Base-by-base conservation (phyloP, 2,888 invertebrate genomes). In the Fragum whitleyi region DNA sequence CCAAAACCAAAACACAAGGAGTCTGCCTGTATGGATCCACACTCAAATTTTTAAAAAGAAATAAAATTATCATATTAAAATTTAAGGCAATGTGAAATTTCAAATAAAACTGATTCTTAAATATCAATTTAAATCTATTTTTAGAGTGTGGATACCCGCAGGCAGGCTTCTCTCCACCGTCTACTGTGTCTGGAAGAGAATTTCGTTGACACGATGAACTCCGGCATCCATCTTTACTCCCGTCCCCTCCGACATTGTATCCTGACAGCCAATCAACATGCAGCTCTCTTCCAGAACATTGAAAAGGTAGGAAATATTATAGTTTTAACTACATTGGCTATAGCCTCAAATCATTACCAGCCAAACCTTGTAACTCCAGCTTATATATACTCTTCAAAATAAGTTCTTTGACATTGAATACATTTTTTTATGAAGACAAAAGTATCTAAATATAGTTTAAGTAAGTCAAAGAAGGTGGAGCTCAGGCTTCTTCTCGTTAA, bases 81-180 rank as follows among this genome's bases (percentile, higher is more conserved):
- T 21, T n/a, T 16, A 23, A 16, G 21, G 5, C 16, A 62, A 57
- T n/a, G n/a, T n/a, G n/a, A n/a, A n/a, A n/a, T n/a, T n/a, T n/a
- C n/a, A n/a, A n/a, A n/a, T n/a, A n/a, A n/a, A n/a, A n/a, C n/a
- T n/a, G n/a, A n/a, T n/a, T n/a, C n/a, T n/a, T n/a, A n/a, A n/a
- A n/a, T n/a, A n/a, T n/a, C n/a, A n/a, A 36, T 36, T 9, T 6
- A 36, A 36, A 65, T 83, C 47, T 83, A 74, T 36, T 81, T 81
- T 16, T 77, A 85, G 85, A 81, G 81, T 70, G 71, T 77, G 59
- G 81, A 81, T 62, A 85, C 79, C 53, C 85, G 81, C 77, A 81
- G 85, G 59, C 85, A 85, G 77, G 85, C 85, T n/a, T 81, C 85
- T 6, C 85, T 85, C 42, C 85, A 85, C 51, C 74, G 85, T 21